These are phyloP conservation scores for Artemia sinica DNA, from an alignment of 2,888 invertebrate genomes.

Conservation along the genomic window DNA sequence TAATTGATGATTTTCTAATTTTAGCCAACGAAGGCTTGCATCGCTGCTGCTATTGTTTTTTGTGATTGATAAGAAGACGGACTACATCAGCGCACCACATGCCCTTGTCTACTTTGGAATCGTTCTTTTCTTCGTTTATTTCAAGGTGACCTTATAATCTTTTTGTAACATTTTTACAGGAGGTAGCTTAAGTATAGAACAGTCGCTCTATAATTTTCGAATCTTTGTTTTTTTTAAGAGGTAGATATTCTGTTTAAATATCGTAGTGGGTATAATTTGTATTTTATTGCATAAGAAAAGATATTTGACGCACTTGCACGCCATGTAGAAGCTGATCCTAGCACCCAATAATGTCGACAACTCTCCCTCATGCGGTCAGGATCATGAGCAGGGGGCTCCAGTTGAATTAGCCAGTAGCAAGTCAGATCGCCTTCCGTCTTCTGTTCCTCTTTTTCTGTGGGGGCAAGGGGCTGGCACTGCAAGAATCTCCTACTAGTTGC, in stretches of 20 bases:
- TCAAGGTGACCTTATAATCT: constrained; percentile 45
- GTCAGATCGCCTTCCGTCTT: no score
- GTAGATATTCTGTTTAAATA: not conserved
- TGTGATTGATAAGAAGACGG: constrained; percentile 89
- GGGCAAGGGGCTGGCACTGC: no score
- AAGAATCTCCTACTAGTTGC: no score
- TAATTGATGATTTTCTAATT: constrained; percentile 29
- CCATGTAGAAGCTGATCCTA: no score
- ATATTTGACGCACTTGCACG: not conserved
- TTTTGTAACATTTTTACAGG: not conserved
- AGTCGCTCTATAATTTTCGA: no score
- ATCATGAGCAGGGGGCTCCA: no score
- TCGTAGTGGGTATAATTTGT: not conserved
- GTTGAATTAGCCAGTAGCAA: no score
- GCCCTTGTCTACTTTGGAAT: constrained; percentile 92
- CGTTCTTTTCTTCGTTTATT: constrained; percentile 91
- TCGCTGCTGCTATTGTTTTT: constrained; percentile 89
- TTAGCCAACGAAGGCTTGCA: constrained; percentile 89
- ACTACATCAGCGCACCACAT: constrained; percentile 87
- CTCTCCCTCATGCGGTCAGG: no score
- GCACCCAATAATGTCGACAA: no score
- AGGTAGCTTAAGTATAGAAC: no score
- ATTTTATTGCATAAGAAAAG: not conserved
- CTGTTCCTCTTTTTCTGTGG: no score
- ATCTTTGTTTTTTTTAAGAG: no score